A percentile compares a stretch with the other conserved stretches of the same genome.
Conservation (phyloP, 2,797 vertebrate species). For the Allobates femoralis region DNA sequence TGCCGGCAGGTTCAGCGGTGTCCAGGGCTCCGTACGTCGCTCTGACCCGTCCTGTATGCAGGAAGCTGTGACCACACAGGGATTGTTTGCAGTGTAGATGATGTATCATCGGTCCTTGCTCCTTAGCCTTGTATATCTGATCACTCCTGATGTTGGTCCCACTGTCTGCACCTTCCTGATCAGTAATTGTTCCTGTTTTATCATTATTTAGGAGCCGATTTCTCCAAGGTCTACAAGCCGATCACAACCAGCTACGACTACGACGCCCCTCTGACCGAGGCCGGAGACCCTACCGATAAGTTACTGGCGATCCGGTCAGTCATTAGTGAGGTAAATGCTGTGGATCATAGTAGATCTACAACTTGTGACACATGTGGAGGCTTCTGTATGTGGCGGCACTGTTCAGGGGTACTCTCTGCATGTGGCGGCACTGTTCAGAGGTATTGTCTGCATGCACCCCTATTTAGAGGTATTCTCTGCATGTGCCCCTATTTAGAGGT, state of each 20-base stretch:
- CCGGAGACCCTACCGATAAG: slow-evolving; percentile 93
- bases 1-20: no score
- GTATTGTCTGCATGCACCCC: no score
- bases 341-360: background rate
- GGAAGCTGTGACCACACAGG: no score
- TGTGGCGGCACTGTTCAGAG: no score
- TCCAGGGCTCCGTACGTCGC: no score
- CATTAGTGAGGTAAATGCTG: slow-evolving; percentile 83
- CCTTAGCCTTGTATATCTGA: no score
- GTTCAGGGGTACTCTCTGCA: no score
- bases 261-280: slow-evolving; percentile 91
- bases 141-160: no score
- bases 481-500: no score
- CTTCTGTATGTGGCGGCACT: background rate
- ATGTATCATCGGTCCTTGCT: background rate
- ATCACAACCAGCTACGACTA: slow-evolving; percentile 98
- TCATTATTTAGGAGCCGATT: slow-evolving; percentile 85
- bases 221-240: slow-evolving; percentile 84
- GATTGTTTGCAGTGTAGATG: background rate
- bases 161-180: background rate
- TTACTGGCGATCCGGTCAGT: slow-evolving; percentile 86
- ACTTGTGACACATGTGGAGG: background rate
- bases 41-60: no score
- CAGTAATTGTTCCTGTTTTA: background rate
- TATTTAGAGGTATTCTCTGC: no score